Evolutionary conservation across 2,797 vertebrate species (phyloP).

Genomic region (Selene dorsalis): DNA sequence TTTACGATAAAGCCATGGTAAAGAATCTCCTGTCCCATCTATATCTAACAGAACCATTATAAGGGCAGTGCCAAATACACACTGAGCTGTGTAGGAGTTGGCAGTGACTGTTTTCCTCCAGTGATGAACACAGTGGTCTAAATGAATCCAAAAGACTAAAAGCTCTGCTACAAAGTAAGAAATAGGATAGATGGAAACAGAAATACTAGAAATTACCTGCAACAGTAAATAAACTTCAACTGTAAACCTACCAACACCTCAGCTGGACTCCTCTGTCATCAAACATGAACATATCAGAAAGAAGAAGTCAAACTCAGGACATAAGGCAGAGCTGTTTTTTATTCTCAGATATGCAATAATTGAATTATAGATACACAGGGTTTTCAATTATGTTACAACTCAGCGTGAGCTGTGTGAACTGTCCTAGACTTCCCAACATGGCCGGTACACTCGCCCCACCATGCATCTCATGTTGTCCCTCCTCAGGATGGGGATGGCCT

Average conservation of each 20-base stretch:
- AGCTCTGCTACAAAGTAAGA: too few relatives aligned
- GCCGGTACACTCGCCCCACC: slow-evolving; percentile 87
- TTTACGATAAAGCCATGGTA: too few relatives aligned
- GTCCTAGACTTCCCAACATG: slow-evolving; percentile 86
- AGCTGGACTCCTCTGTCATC: background rate
- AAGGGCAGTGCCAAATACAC: too few relatives aligned
- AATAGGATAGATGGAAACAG: too few relatives aligned
- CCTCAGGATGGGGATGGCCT: slow-evolving; percentile 78
- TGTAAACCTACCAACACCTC: background rate
- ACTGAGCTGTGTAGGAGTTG: too few relatives aligned
- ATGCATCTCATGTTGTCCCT: slow-evolving; percentile 87
- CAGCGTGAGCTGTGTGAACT: slow-evolving; percentile 8
- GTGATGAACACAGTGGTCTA: too few relatives aligned
- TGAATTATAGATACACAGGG: slow-evolving; percentile 49
- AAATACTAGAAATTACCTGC: too few relatives aligned
- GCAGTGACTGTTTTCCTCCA: too few relatives aligned
- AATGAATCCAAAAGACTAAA: too few relatives aligned
- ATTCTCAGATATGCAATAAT: slow-evolving; percentile 58
- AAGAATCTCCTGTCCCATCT: too few relatives aligned
- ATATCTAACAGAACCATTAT: too few relatives aligned
- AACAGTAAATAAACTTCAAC: background rate
- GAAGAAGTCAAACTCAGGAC: slow-evolving; percentile 10
- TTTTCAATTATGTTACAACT: slow-evolving; percentile 51
- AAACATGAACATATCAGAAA: background rate
- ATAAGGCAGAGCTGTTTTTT: slow-evolving; percentile 59